A percentile compares a stretch with the other conserved stretches of the same genome.
These are phyloP conservation scores for Microtus montanus DNA, from an alignment of 2,113 vertebrate species.

Conservation along the genomic window DNA sequence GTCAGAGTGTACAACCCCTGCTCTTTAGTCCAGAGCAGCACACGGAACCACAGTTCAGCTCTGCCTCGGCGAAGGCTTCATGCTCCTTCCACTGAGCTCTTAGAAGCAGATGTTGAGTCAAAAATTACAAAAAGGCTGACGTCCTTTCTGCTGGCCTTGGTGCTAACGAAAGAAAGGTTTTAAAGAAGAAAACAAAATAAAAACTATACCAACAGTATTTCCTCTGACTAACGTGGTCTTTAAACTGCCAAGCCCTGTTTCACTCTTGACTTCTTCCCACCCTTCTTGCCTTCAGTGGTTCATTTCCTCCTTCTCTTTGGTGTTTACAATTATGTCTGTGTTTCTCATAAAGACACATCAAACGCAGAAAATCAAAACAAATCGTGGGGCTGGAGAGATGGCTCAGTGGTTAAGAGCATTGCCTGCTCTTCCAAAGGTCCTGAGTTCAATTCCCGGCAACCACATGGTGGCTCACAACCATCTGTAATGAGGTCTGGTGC, in stretches of 20 bases:
- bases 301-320: neutral
- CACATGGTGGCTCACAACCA: no score
- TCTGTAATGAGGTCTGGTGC: no score
- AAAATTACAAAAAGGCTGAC: neutral
- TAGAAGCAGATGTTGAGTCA: neutral
- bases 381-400: no score
- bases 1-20: neutral
- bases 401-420: no score
- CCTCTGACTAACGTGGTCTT: neutral
- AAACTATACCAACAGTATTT: neutral
- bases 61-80: neutral
- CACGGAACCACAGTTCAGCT: neutral
- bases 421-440: no score
- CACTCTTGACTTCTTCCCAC: neutral
- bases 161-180: neutral
- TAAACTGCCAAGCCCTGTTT: neutral
- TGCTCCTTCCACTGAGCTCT: neutral
- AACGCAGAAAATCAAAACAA: neutral
- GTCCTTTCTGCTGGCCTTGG: neutral
- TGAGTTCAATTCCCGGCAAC: no score
- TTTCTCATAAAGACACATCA: constrained; percentile 1
- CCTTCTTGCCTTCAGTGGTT: neutral
- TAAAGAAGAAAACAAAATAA: neutral
- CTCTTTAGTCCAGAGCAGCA: neutral
- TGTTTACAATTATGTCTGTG: neutral